Base-by-base conservation (phyloP, 2,113 vertebrate species). In the Pimephales promelas region DNA sequence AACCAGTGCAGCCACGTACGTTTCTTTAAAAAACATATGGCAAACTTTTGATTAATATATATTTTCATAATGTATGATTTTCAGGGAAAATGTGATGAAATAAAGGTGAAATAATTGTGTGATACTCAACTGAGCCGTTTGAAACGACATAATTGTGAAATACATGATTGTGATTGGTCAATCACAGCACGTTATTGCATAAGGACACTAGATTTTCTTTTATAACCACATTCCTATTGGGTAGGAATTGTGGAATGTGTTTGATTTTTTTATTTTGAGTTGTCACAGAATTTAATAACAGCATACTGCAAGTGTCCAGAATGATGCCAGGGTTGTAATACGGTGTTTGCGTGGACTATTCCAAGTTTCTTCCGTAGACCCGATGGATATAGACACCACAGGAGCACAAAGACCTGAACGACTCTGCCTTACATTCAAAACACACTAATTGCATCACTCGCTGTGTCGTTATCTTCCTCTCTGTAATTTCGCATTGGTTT, bases 401-500 rank as follows among this genome's bases (percentile, higher is more conserved):
- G 43, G 5, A 49, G 13, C n/a, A 24, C 71, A 47, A 52, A 52
- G 9, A 74, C 40, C 40, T 13, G 11, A n/a, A 26, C 6, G 0
- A 31, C 43, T 49, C 34, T 43, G 56, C 14, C 57, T 61, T 79
- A 45, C 76, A 62, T 62, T 62, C 22, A 79, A 45, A 79, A 43
- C 24, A 11, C 26, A 22, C 59, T 66, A 10, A 61, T 79, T 62
- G 66, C 77, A 64, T 62, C 77, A 79, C 40, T 66, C 26, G 16
- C 24, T 26, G 76, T 64, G 43, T 79, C 10, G 40, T 26, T 20
- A 22, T 24, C 24, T 70, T 68, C 18, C 56, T 56, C 68, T 78
- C 74, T 78, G 13, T 83, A 78, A 78, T 70, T 76, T 75, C 11
- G 34, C 54, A 24, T 75, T 83, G 43, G 26, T 76, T 83, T 52